Evolutionary conservation across 2,113 vertebrate genomes (phyloP).

Genomic region (Agapornis roseicollis): DNA sequence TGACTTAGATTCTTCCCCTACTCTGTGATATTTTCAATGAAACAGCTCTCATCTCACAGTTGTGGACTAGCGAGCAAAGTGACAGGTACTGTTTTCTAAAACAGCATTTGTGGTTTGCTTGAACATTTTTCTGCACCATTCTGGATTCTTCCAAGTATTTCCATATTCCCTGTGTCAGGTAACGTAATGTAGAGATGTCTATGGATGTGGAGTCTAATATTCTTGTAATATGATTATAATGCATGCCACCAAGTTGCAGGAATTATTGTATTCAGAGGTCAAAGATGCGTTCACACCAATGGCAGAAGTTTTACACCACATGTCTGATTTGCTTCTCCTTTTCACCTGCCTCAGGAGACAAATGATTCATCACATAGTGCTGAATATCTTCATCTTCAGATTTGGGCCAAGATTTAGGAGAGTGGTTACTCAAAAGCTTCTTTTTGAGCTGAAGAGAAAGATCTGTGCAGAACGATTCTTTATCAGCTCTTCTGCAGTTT

Average conservation of each 20-base stretch:
- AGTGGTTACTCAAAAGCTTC: not conserved
- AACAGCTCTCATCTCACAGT: not conserved
- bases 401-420: not conserved
- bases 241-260: not conserved
- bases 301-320: not conserved
- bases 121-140: not conserved
- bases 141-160: not conserved
- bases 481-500: constrained; percentile 30
- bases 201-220: not conserved
- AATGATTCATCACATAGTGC: not conserved
- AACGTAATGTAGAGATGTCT: not conserved
- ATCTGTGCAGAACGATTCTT: not conserved
- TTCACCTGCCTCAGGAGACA: constrained; percentile 27
- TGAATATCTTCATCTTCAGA: not conserved
- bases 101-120: not conserved
- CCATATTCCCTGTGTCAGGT: not conserved
- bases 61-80: not conserved
- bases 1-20: not conserved
- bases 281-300: not conserved
- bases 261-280: not conserved
- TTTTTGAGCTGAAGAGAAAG: not conserved
- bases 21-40: not conserved
- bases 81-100: not conserved
- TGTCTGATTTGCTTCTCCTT: not conserved
- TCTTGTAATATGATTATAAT: not conserved